Conservation (phyloP, 2,113 vertebrate genomes). For the Felis catus region F.catus_Fca126_mat1.0 CM031415.1:7478001-7478500, state of each 20-base stretch:
- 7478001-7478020: neutral
- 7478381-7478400: neutral
- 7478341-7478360: neutral
- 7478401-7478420: neutral
- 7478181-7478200: neutral
- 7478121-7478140: neutral
- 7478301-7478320: neutral
- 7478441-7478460: neutral
- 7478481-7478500: neutral
- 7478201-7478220: neutral
- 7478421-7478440: neutral
- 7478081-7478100: neutral
- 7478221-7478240: neutral
- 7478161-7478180: neutral
- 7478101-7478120: neutral
- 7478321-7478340: neutral
- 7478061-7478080: neutral
- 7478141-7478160: neutral
- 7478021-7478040: neutral
- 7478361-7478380: neutral
- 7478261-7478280: neutral
- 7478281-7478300: neutral
- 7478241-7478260: neutral
- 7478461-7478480: neutral
- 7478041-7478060: neutral